Conservation (phyloP, 2,797 vertebrate genomes). For the Galago senegalensis region DNA sequence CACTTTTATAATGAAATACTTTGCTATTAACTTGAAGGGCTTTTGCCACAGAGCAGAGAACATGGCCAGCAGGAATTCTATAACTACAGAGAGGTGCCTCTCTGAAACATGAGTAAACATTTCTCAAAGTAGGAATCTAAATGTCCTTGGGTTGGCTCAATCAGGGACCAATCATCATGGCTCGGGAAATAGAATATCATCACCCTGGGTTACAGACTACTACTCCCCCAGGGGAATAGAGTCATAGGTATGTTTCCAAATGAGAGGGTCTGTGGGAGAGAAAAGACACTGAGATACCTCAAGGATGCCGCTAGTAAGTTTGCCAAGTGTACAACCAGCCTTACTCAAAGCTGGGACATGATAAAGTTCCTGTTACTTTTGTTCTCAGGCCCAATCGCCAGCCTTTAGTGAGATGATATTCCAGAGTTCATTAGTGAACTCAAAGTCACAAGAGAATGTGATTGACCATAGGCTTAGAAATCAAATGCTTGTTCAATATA, state of each 20-base stretch:
- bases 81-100: background rate
- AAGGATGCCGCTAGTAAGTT: background rate
- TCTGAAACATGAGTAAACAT: background rate
- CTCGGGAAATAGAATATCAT: background rate
- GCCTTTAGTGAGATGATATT: background rate
- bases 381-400: background rate
- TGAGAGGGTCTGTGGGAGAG: background rate
- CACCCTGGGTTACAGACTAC: background rate
- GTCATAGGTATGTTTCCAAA: background rate
- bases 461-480: background rate
- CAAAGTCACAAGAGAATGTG: background rate
- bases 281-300: background rate
- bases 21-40: background rate
- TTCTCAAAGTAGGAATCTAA: background rate
- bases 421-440: background rate
- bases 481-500: background rate
- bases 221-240: background rate
- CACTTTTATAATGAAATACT: conserved; percentile 16
- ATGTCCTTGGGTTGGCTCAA: background rate
- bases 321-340: background rate
- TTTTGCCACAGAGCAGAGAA: background rate
- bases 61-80: background rate
- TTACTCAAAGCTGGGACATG: background rate
- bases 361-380: background rate
- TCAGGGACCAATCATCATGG: background rate